phyloP scores from a whole-genome alignment of 1,140 invertebrate genomes.

The Pseudobourletiella spinata region DNA sequence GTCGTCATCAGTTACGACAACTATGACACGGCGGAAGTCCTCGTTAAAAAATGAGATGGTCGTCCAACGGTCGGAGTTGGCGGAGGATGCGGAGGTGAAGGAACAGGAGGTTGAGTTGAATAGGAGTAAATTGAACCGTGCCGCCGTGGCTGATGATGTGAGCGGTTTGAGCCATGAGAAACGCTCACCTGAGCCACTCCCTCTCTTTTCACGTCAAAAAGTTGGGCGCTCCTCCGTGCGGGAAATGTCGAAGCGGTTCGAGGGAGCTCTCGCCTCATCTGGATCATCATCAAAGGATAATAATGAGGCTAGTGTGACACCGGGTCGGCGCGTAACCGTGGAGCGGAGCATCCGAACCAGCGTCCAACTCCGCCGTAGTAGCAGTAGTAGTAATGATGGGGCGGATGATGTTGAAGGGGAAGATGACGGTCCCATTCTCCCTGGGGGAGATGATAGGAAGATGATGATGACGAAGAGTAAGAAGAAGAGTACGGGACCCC shows the following conservation, averaged over 20 bases:
- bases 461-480: not conserved
- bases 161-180: no score
- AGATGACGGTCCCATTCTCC: not conserved
- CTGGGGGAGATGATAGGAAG: not conserved
- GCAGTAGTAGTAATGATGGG: not conserved
- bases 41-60: no score
- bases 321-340: not conserved
- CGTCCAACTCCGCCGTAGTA: not conserved
- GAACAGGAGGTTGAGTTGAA: not conserved
- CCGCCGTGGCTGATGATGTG: no score
- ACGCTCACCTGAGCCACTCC: slow-evolving; percentile 4
- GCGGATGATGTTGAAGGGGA: not conserved
- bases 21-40: no score
- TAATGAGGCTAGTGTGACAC: not conserved
- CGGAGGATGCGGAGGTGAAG: not conserved
- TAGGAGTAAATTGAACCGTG: no score
- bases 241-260: slow-evolving; percentile 30
- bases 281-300: not conserved
- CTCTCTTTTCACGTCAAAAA: slow-evolving; percentile 14
- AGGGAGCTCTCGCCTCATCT: not conserved
- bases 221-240: slow-evolving; percentile 31
- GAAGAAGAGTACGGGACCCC: not conserved
- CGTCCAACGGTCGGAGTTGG: not conserved
- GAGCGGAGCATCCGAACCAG: not conserved
- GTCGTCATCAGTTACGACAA: no score